Evolutionary conservation across 2,113 vertebrate species (phyloP), one percentile per base, ranked within the genome.

Genomic region (Phoxinus phoxinus): DNA sequence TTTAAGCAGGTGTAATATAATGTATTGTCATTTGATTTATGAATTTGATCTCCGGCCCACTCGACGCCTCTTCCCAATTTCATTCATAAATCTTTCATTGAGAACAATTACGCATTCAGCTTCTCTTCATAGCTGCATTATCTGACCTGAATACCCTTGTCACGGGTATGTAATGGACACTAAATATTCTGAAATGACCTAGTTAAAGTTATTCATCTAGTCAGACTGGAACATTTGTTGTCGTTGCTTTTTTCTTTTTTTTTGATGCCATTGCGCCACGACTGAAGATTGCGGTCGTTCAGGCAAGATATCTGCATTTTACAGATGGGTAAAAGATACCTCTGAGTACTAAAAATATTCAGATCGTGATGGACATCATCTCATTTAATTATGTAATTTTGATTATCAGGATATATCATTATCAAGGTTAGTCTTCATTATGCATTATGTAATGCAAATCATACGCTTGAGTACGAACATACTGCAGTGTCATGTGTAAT

Each of bases 21-120:
- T 92, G 87, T 92, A 93, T 91, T 94, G 94, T 95, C 93, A 94
- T 93, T 94, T 95, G 94, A 95, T 94, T 95, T 94, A 94, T 94
- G 92, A 95, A 95, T 95, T 94, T 95, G 93, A 94, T 94, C 94
- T 95, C 23, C 12, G 32, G 9, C 81, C 48, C 51, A 44, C 61
- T 72, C 94, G 86, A 86, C 89, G 89, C 67, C 92, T 93, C 94
- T 87, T 91, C 74, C 44, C 90, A 91, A 94, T 94, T 95, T 95
- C 89, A 92, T 92, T 94, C 94, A 95, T 95, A 92, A 95, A 95
- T 94, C 89, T 95, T 95, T 94, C 92, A 95, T 88, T 88, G 88
- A 92, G 89, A 89, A 92, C 94, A 94, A 94, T 95, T 94, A 94
- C 92, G 92, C 90, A 91, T 92, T 93, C 93, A 94, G 91, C 87